Evolutionary conservation across 2,888 invertebrate genomes (phyloP), one percentile per base, ranked within the genome.

Genomic region (Shargacucullia verbasci): DNA sequence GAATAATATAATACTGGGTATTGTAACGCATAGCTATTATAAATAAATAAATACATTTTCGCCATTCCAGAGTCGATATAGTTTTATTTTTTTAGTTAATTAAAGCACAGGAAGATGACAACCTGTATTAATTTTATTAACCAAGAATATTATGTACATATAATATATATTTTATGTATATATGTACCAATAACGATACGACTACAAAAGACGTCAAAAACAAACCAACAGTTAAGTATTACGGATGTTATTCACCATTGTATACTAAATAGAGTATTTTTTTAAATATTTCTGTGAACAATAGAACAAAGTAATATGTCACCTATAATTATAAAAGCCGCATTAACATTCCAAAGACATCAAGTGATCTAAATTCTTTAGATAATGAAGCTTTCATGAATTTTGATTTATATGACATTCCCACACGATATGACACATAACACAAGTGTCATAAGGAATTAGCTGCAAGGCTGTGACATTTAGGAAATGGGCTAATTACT

Each of bases 401-500:
- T 11, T 41, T 29, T 57, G 56, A 64, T 70, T 64, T 56, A 65
- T 57, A 15, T 52, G 50, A 14, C 50, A 52, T 65, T 48, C 11
- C 39, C 39, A 39, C 20, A 2, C 13, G 29, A 29, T 44, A 39
- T 37, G n/a, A n/a, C n/a, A n/a, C n/a, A n/a, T 47, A 47, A 57
- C 39, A 70, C 35, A 20, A 39, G 31, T 46, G 54, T 12, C 46
- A 57, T 52, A 38, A 73, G 60, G 57, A 52, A 60, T 63, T 45
- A 37, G 15, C 37, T 38, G 12, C 72, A 56, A 76, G 70, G 70
- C 43, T 59, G 35, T 68, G 71, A 49, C 64, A 70, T 75, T 75
- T 56, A 58, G 20, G 14, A 59, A 48, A 65, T 76, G 57, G 46
- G 34, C 7, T 53, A 20, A 20, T 20, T 20, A 33, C 3, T 37